Conservation (phyloP, 2,888 invertebrate genomes). For the Monochamus alternatus region DNA sequence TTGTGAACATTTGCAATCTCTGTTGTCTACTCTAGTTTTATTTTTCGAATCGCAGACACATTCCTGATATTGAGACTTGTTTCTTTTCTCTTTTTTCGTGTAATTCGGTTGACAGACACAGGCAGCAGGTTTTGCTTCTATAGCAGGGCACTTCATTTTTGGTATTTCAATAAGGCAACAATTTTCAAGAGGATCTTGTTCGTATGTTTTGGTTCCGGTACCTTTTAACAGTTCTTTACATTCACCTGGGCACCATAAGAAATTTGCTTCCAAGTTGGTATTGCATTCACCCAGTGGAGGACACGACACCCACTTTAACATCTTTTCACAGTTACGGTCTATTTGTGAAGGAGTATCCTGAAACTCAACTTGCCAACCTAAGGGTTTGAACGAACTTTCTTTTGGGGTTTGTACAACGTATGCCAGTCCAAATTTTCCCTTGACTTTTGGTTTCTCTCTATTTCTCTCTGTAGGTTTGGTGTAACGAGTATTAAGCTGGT, state of each 20-base stretch:
- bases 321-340: constrained; percentile 62
- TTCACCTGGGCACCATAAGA: constrained; percentile 27
- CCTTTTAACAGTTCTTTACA: constrained; percentile 30
- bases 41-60: background rate
- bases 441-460: constrained; percentile 43
- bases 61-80: background rate
- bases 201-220: background rate
- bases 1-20: background rate
- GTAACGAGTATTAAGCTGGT: background rate
- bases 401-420: constrained; percentile 64
- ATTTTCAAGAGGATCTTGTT: background rate
- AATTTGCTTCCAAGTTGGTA: constrained; percentile 15
- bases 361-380: constrained; percentile 68
- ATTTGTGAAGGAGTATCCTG: constrained; percentile 65
- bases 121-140: background rate
- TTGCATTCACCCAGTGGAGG: constrained; percentile 58
- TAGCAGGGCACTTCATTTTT: background rate
- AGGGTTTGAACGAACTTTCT: constrained; percentile 59
- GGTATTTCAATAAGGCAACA: constrained; percentile 12
- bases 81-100: background rate
- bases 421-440: constrained; percentile 67
- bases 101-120: constrained; percentile 7
- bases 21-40: background rate
- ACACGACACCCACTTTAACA: constrained; percentile 65
- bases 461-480: background rate